Evolutionary conservation across 2,888 invertebrate species (phyloP).

Genomic region (Entomobrya multifasciata): DNA sequence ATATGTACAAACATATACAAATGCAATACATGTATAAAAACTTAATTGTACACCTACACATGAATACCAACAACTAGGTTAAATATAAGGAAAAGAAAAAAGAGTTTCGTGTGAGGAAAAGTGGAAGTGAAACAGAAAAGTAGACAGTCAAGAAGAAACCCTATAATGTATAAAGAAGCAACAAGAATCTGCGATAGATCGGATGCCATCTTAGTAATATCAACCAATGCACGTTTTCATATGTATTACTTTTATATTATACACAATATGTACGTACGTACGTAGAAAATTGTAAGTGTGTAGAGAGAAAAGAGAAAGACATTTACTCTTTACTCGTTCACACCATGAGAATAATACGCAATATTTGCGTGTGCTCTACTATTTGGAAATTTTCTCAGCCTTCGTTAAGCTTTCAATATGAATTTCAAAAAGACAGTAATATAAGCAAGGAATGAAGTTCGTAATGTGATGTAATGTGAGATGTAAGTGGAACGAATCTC

Average conservation of each 20-base stretch:
- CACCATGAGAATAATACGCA: too few relatives aligned
- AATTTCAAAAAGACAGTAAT: constrained; percentile 57
- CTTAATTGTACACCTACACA: not conserved
- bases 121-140: constrained; percentile 38
- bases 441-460: constrained; percentile 14
- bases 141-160: not conserved
- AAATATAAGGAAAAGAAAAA: constrained; percentile 9
- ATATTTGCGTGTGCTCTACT: not conserved
- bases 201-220: not conserved
- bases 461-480: constrained; percentile 52
- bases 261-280: not conserved
- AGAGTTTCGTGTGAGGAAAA: constrained; percentile 23
- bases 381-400: constrained; percentile 29
- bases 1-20: not conserved
- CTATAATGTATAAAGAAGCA: not conserved
- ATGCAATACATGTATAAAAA: not conserved
- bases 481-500: constrained; percentile 65
- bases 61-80: constrained; percentile 56
- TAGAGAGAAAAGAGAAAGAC: not conserved
- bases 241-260: too few relatives aligned
- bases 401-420: not conserved
- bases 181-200: not conserved
- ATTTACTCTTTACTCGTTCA: not conserved
- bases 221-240: too few relatives aligned
- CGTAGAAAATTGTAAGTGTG: not conserved